Percentiles rank a stretch among this genome's conserved stretches.
These are phyloP conservation scores for Tortricodes alternella DNA, from an alignment of 2,888 invertebrate species.

Conservation along the genomic window DNA sequence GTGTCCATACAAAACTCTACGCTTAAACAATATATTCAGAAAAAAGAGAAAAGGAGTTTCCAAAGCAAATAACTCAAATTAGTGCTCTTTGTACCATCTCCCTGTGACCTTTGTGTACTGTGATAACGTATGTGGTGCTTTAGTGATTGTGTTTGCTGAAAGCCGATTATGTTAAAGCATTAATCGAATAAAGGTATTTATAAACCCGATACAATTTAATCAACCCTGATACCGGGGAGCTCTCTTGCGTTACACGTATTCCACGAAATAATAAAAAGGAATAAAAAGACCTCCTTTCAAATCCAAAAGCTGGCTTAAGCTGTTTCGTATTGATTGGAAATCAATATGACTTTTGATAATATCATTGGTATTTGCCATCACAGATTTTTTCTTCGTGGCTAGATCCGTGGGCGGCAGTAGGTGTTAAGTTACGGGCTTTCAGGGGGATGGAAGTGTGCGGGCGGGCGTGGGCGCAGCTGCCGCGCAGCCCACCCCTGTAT, in stretches of 20 bases:
- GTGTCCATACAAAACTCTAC: neutral
- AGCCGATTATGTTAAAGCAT: slow-evolving; percentile 4
- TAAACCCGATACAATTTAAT: too few species aligned
- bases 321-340: too few species aligned
- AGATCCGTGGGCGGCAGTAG: slow-evolving; percentile 61
- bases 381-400: slow-evolving; percentile 49
- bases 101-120: neutral
- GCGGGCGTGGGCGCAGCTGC: slow-evolving; percentile 59
- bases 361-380: slow-evolving; percentile 38
- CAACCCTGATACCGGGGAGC: too few species aligned
- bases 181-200: slow-evolving; percentile 11
- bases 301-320: too few species aligned
- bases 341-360: neutral
- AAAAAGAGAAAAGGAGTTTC: neutral
- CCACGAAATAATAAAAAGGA: too few species aligned
- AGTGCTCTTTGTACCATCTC: neutral
- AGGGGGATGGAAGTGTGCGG: slow-evolving; percentile 42
- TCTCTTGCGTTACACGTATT: too few species aligned
- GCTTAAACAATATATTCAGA: neutral
- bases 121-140: slow-evolving; percentile 24
- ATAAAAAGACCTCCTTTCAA: too few species aligned
- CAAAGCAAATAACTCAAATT: neutral
- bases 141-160: neutral
- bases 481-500: slow-evolving; percentile 69
- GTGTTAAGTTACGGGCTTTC: slow-evolving; percentile 57